These are phyloP conservation scores for Aspidiotus destructor DNA, from an alignment of 2,888 invertebrate species.

Conservation along the genomic window DNA sequence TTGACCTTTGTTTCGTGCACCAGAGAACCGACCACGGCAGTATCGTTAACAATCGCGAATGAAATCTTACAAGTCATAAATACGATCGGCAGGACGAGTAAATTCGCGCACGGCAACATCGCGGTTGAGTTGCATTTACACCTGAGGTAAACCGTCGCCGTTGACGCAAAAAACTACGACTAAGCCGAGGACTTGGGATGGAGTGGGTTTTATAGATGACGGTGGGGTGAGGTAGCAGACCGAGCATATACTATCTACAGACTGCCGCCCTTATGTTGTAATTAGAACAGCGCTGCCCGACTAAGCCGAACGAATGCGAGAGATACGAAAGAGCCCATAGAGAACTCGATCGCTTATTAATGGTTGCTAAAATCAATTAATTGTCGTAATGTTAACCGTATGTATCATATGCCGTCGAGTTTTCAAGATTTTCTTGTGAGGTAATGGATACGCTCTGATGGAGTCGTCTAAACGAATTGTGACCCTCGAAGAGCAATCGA, in stretches of 20 bases:
- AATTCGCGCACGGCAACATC: conserved; percentile 4
- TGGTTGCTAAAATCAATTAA: neutral
- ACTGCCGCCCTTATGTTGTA: conserved; percentile 2
- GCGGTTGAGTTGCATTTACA: neutral
- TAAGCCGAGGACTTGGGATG: neutral
- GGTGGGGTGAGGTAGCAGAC: neutral
- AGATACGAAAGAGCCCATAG: neutral
- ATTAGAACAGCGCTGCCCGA: conserved; percentile 4
- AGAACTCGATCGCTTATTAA: neutral
- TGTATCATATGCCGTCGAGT: neutral
- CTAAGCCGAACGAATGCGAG: neutral
- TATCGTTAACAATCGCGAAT: conserved; percentile 19
- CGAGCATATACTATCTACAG: neutral
- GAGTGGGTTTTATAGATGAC: neutral
- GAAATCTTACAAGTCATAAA: neutral
- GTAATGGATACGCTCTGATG: conserved; percentile 1
- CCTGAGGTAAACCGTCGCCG: neutral
- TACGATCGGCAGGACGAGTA: neutral
- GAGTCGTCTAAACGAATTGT: conserved; percentile 1
- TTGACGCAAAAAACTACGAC: neutral
- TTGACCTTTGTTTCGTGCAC: conserved; percentile 14
- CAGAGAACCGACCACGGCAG: conserved; percentile 19
- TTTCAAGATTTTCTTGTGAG: neutral
- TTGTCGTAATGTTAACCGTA: neutral
- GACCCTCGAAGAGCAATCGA: neutral